A percentile compares a stretch with the other conserved stretches of the same genome.
Evolutionary conservation across 2,113 vertebrate genomes (phyloP).

Genomic region (Plotosus lineatus): DNA sequence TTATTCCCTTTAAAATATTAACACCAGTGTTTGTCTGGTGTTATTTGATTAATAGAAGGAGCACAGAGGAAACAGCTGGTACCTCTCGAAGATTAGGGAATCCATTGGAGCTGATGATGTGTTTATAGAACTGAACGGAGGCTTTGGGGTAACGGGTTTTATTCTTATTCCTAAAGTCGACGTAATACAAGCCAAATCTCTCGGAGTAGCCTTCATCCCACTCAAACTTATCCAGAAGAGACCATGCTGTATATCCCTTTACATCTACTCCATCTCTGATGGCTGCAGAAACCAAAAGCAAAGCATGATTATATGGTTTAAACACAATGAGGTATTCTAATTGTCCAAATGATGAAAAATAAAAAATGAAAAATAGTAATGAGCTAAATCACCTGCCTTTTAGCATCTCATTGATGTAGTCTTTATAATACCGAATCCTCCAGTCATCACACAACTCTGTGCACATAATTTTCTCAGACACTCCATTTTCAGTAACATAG

Average conservation of each 20-base stretch:
- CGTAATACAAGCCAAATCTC: constrained; percentile 87
- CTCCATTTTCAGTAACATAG: constrained; percentile 90
- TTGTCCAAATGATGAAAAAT: not conserved
- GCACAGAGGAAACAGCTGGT: constrained; percentile 1
- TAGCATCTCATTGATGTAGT: constrained; percentile 91
- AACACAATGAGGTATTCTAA: not conserved
- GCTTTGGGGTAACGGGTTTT: constrained; percentile 90
- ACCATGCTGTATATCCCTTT: constrained; percentile 89
- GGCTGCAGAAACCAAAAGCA: constrained; percentile 68
- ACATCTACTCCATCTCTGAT: constrained; percentile 87
- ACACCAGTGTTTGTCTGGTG: not conserved
- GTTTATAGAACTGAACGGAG: constrained; percentile 85
- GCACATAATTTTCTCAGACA: constrained; percentile 80
- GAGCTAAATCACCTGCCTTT: constrained; percentile 77
- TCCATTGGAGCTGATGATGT: constrained; percentile 83
- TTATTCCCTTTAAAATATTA: not conserved
- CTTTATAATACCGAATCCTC: constrained; percentile 86
- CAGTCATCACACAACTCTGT: constrained; percentile 87
- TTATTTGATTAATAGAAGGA: not conserved
- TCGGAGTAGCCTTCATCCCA: constrained; percentile 91
- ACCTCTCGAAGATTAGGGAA: constrained; percentile 89
- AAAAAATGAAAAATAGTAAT: not conserved
- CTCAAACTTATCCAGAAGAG: constrained; percentile 91
- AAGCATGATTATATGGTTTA: not conserved
- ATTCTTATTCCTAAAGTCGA: constrained; percentile 83